Conservation (phyloP, 2,113 vertebrate species). For the Odocoileus hemionus region DNA sequence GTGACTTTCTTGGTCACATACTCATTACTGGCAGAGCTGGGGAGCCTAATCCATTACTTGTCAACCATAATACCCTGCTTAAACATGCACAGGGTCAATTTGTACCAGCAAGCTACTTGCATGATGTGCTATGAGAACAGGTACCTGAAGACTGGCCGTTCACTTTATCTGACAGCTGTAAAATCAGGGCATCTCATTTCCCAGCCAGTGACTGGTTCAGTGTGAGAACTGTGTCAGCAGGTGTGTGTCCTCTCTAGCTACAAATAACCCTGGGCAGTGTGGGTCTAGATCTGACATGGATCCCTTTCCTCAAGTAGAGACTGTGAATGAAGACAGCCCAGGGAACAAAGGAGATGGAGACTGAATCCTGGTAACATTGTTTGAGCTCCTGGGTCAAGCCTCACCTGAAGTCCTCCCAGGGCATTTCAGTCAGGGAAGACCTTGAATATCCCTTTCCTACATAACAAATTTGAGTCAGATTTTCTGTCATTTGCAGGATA, state of each 20-base stretch:
- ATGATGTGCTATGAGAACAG: background rate
- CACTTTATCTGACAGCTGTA: background rate
- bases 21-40: background rate
- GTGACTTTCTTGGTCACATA: background rate
- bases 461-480: background rate
- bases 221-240: background rate
- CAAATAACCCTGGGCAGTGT: background rate
- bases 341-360: background rate
- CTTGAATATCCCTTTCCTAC: background rate
- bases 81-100: background rate
- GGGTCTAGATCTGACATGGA: background rate
- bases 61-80: background rate
- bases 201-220: background rate
- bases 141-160: rapidly evolving
- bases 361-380: background rate
- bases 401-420: background rate
- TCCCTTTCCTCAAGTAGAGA: background rate
- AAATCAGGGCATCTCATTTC: background rate
- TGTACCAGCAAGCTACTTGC: background rate
- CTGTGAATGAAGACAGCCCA: background rate
- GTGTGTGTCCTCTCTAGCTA: background rate
- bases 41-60: background rate
- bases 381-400: background rate
- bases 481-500: background rate
- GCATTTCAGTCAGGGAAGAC: background rate